Base-by-base conservation (phyloP, 2,888 invertebrate genomes). In the Limnephilus lunatus region DNA sequence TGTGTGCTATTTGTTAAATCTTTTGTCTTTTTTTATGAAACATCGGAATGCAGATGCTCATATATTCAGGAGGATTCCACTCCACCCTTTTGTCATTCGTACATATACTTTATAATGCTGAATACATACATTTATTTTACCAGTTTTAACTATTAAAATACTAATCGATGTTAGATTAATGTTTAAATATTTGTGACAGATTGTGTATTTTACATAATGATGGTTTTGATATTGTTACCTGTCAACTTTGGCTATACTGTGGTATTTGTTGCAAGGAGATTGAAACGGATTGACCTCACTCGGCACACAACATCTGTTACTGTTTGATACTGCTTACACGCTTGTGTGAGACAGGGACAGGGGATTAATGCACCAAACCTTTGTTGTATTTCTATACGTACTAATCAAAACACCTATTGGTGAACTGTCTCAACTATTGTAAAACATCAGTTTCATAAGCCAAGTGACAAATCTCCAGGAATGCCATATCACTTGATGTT, bases 1-100 rank as follows among this genome's bases (percentile, higher is more conserved):
- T 92, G 93, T 94, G 94, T 94, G 94, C 94, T 94, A 94, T 94
- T 94, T 94, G 94, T 94, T 93, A 94, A 94, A 93, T 92, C 91
- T 93, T 92, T 32, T 30, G 35, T 31, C 35, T 92, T 92, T 93
- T 86, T 86, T 32, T 86, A 86, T 39, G 39, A 83, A 83, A 83
- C 82, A 35, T 35, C 82, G 82, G 82, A 83, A 32, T 83, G 32
- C 32, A 35, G 82, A 32, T 83, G 15, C 25, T 68, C 68, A 68
- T 68, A 68, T 68, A 68, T 68, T 68, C 68, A 68, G 68, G 68
- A 68, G 68, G 25, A 68, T 68, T 68, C 68, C 25, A 25, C 25
- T 68, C 82, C 82, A 35, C 31, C 82, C 4, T 31, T 83, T 83
- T 31, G 31, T 83, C 82, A 82, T 82, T 82, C 82, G 32, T 35